Evolutionary conservation across 2,888 invertebrate genomes (phyloP).

Genomic region (Nasonia oneida): DNA sequence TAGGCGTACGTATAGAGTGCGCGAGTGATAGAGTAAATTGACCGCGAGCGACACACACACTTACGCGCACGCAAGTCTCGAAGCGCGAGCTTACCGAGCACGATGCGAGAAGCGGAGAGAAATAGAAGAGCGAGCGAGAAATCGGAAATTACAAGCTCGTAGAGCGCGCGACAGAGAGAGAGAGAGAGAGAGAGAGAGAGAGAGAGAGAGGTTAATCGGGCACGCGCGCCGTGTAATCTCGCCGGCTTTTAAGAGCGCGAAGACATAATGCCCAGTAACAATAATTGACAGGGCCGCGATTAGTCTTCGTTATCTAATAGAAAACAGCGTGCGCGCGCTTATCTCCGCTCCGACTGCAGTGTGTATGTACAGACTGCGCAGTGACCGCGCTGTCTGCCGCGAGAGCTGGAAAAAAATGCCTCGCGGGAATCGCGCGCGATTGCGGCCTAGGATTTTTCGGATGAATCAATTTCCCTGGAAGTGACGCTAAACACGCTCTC

Average conservation of each 20-base stretch:
- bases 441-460: neutral
- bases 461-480: constrained; percentile 4
- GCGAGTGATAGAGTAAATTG: constrained; percentile 33
- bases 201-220: constrained; percentile 32
- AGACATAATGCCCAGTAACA: constrained; percentile 46
- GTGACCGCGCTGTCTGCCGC: constrained; percentile 53
- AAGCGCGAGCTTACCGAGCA: neutral
- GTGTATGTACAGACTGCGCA: neutral
- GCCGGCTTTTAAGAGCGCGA: constrained; percentile 42
- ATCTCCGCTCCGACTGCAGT: constrained; percentile 41
- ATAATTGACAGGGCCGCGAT: constrained; percentile 68
- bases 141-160: constrained; percentile 28
- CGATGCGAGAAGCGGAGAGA: neutral
- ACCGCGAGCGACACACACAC: constrained; percentile 39
- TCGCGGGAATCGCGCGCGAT: constrained; percentile 18
- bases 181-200: neutral
- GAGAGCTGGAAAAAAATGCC: constrained; percentile 40
- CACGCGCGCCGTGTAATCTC: constrained; percentile 28
- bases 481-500: neutral
- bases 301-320: constrained; percentile 68
- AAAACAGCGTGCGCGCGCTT: constrained; percentile 62
- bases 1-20: constrained; percentile 1
- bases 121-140: constrained; percentile 17
- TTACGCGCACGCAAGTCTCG: neutral
- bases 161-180: neutral